Evolutionary conservation across 2,797 vertebrate species (phyloP).

Genomic region (Rhyacichthys aspro): DNA sequence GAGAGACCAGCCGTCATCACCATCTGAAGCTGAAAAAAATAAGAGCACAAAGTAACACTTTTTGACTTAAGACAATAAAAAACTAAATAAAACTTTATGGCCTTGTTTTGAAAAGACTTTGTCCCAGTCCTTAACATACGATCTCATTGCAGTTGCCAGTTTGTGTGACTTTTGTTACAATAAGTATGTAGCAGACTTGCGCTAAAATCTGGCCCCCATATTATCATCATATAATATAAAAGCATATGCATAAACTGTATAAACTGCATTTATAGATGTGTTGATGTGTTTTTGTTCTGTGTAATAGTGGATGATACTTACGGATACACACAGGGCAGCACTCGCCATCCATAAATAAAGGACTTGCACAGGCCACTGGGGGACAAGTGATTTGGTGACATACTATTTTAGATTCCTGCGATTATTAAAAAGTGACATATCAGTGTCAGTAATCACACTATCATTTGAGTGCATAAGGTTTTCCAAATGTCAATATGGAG

Average conservation of each 20-base stretch:
- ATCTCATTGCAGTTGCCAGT: conserved; percentile 63
- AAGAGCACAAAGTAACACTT: conserved; percentile 15
- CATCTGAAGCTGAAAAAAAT: conserved; percentile 78
- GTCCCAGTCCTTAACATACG: conserved; percentile 51
- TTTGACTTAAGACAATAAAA: background rate
- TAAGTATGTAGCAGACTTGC: too few species aligned
- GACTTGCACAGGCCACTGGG: conserved; percentile 89
- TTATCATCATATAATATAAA: too few species aligned
- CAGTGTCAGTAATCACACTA: conserved; percentile 13
- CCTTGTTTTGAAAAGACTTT: conserved; percentile 27
- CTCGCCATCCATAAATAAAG: conserved; percentile 91
- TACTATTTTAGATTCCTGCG: conserved; percentile 93
- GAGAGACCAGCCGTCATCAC: conserved; percentile 94
- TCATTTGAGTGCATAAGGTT: conserved; percentile 7
- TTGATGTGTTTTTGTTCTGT: conserved; percentile 26
- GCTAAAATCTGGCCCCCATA: too few species aligned
- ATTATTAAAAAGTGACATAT: conserved; percentile 24
- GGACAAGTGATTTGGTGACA: conserved; percentile 96
- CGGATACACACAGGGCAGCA: conserved; percentile 92
- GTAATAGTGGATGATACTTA: conserved; percentile 77
- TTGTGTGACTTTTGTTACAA: conserved; percentile 40
- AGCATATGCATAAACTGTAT: background rate
- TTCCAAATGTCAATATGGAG: background rate
- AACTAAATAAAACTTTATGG: background rate
- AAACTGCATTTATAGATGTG: conserved; percentile 11